A percentile compares a stretch with the other conserved stretches of the same genome.
phyloP scores from a whole-genome alignment of 2,888 invertebrate species.

The Sinotaia quadrata region DNA sequence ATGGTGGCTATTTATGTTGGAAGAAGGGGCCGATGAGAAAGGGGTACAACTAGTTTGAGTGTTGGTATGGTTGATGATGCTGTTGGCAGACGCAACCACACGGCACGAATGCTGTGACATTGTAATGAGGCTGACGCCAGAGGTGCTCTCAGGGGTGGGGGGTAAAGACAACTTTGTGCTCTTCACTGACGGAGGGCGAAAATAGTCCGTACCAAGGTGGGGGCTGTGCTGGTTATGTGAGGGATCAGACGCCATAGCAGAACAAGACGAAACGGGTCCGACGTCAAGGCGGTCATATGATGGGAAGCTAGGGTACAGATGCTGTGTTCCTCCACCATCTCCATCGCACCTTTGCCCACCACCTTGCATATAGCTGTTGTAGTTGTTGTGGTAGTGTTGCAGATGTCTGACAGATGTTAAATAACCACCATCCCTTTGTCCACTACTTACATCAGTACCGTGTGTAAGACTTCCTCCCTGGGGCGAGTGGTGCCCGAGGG shows the following conservation, averaged over 20 bases:
- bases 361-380: conserved; percentile 11
- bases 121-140: not conserved
- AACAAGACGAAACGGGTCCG: conserved; percentile 20
- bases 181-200: too few species aligned
- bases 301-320: conserved; percentile 33
- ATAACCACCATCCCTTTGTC: not conserved
- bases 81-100: not conserved
- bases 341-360: conserved; percentile 12
- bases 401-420: conserved; percentile 8
- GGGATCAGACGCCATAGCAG: conserved; percentile 9
- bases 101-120: not conserved
- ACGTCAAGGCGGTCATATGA: conserved; percentile 34
- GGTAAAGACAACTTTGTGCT: not conserved
- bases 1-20: not conserved
- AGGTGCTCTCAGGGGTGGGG: not conserved
- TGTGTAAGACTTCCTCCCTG: not conserved
- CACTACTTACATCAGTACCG: not conserved
- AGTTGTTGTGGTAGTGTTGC: conserved; percentile 25
- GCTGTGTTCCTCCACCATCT: conserved; percentile 11
- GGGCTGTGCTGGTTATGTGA: not conserved
- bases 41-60: not conserved
- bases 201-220: conserved; percentile 11
- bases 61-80: conserved; percentile 3
- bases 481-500: not conserved
- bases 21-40: not conserved